Base-by-base conservation (phyloP, 2,888 invertebrate species). In the Sinopyrophorus schimmeli region DNA sequence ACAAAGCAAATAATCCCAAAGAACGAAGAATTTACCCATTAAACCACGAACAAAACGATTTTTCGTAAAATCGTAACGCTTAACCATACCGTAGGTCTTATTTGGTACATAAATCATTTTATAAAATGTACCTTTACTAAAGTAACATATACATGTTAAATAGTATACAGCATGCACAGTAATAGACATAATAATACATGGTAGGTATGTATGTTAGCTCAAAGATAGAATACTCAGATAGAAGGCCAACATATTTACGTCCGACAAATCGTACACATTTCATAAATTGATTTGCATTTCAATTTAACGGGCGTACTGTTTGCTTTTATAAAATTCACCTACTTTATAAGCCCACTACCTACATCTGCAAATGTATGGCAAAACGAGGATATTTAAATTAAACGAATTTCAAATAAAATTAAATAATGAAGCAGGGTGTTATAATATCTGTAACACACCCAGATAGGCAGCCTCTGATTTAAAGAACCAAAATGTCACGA, bases 241-340 rank as follows among this genome's bases (percentile, higher is more conserved):
- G 74, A 74, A 74, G 74, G 74, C 74, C 74, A 74, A 74, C 72
- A 72, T 68, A 37, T 40, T 14, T 52, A 46, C 30, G 12, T 17
- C 1, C 15, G 14, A 16, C 35, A 48, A 48, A 28, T 10, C 11
- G 37, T 27, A 42, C 20, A 28, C 38, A 23, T 21, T 37, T 32
- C 27, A 14, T 35, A n/a, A 3, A 26, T 17, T 26, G n/a, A n/a
- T n/a, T n/a, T n/a, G n/a, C n/a, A n/a, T n/a, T n/a, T n/a, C 12
- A 1, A 10, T 27, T 27, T 31, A 30, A 14, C 5, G 17, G 32
- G 47, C 53, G 52, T 58, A 60, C 55, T 38, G 43, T 39, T 41
- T 50, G 39, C 39, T 42, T 21, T 21, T 32, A 42, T 39, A 43
- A 12, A 26, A 24, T 34, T 21, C 20, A 21, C 16, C 39, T 44